Conservation (phyloP, 2,113 vertebrate genomes). For the Lichenostomus cassidix region DNA sequence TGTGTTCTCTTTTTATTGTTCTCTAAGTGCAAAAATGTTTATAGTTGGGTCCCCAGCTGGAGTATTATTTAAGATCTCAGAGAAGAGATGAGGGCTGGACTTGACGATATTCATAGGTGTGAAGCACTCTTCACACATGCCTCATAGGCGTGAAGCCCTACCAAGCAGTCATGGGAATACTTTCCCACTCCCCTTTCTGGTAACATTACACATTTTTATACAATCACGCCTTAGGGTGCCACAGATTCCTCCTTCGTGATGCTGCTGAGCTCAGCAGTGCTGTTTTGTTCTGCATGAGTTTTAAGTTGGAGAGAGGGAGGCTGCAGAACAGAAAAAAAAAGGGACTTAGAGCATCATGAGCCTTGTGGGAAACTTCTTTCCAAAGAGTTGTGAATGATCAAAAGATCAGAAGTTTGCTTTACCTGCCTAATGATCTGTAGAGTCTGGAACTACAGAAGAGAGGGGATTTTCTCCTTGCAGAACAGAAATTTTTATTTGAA, state of each 20-base stretch:
- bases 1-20: conserved; percentile 21
- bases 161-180: neutral
- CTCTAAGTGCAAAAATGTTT: conserved; percentile 28
- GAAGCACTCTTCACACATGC: neutral
- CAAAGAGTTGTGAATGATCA: neutral
- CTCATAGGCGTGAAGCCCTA: neutral
- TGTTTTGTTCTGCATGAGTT: conserved; percentile 25
- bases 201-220: conserved; percentile 28
- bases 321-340: neutral
- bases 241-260: neutral
- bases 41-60: conserved; percentile 12
- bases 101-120: neutral
- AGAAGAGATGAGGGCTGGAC: neutral
- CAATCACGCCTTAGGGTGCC: conserved; percentile 26
- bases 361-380: conserved; percentile 34
- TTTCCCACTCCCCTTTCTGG: neutral
- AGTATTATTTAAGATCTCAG: conserved; percentile 31
- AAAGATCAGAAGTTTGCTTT: conserved; percentile 32
- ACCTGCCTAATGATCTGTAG: conserved; percentile 17
- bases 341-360: neutral
- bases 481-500: conserved; percentile 22
- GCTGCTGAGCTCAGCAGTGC: conserved; percentile 11
- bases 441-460: neutral
- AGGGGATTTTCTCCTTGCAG: neutral
- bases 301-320: neutral